Evolutionary conservation across 2,797 vertebrate species (phyloP), one percentile per base, ranked within the genome.

Genomic region (Pygocentrus nattereri): DNA sequence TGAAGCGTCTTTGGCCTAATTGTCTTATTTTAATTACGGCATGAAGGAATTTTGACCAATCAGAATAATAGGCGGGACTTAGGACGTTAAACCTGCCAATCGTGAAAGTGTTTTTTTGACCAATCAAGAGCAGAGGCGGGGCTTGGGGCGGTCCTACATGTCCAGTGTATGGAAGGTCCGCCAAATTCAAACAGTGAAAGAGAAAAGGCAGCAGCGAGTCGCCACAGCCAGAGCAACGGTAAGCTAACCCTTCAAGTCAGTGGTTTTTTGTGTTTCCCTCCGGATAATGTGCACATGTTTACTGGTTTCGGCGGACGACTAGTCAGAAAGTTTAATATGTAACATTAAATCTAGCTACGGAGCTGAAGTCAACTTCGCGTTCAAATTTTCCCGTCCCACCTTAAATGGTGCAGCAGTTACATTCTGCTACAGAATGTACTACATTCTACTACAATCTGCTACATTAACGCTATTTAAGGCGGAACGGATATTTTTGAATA

Each of bases 151-250:
- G 76, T 50, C 27, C n/a, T 25, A 56, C 15, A 62, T 19, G 30
- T 27, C n/a, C n/a, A 16, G 70, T 30, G 16, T 58, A 19, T 74
- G 58, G 72, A 80, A 65, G 82, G 61, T 85, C 79, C 94, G 93
- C 93, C 92, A 94, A 94, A 95, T 96, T 96, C 92, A 95, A 96
- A 95, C 86, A 77, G 59, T 38, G 49, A 27, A 27, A 84, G 61
- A 80, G 86, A 88, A 88, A 87, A 84, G 49, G 78, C 23, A 18
- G 67, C 11, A 79, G 73, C 8, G 19, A 34, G 18, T 25, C 38
- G 16, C 3, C 41, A 6, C 27, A 1, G 27, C 27, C 30, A 52
- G 1, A 16, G 23, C 21, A 19, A 27, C 3, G 64, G 70, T n/a
- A 34, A 5, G 80, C 10, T 23, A 11, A 4, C 16, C 0, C 4